phyloP scores from a whole-genome alignment of 2,797 vertebrate species.

The Lagorchestes hirsutus region DNA sequence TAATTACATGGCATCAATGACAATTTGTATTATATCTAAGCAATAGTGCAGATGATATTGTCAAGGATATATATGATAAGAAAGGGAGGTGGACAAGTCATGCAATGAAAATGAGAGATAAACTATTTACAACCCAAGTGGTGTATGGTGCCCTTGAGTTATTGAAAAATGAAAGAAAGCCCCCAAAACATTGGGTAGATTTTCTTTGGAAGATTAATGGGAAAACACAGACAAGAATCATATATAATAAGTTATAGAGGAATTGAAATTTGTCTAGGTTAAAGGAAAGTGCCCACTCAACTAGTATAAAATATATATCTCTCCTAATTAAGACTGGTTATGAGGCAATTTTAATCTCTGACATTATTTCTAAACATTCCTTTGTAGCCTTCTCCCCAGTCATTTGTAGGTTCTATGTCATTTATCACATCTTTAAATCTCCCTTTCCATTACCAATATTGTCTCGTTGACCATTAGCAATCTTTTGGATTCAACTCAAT shows the following conservation, averaged over 20 bases:
- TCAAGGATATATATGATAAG: background rate
- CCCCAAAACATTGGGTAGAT: background rate
- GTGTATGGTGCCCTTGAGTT: background rate
- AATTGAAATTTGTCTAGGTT: background rate
- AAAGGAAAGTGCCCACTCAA: background rate
- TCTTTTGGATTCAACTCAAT: constrained; percentile 10
- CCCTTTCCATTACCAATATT: background rate
- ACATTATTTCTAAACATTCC: background rate
- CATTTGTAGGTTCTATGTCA: background rate
- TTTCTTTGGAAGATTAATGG: background rate
- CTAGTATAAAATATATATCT: background rate
- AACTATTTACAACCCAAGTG: background rate
- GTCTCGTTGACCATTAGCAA: background rate
- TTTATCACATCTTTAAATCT: background rate
- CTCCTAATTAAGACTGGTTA: constrained; percentile 19
- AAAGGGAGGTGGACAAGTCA: background rate
- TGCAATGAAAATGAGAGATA: background rate
- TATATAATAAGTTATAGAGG: background rate
- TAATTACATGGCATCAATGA: background rate
- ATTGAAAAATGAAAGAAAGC: background rate
- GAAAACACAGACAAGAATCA: background rate
- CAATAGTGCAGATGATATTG: background rate
- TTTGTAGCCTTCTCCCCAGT: constrained; percentile 15
- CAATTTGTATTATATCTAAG: background rate
- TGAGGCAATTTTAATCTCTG: background rate